Conservation (phyloP, 2,888 invertebrate genomes). For the Thalpophila matura region DNA sequence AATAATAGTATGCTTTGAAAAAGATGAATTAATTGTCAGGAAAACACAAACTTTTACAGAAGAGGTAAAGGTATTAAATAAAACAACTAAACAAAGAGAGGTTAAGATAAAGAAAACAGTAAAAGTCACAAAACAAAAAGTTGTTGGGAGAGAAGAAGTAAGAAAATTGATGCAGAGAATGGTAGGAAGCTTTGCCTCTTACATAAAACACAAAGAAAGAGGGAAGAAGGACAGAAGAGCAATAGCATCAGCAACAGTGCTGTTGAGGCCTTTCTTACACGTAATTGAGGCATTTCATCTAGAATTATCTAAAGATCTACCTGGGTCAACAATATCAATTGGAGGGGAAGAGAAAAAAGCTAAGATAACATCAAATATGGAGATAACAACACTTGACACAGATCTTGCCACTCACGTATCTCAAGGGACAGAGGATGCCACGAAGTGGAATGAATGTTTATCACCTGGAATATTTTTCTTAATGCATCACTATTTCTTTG, state of each 20-base stretch:
- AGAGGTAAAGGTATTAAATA: no score
- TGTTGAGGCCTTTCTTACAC: conserved; percentile 23
- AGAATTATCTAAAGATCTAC: conserved; percentile 28
- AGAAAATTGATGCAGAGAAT: neutral
- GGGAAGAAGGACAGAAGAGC: conserved; percentile 49
- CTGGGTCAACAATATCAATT: conserved; percentile 47
- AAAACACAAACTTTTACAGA: no score
- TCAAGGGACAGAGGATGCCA: conserved; percentile 50
- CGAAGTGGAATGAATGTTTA: conserved; percentile 54
- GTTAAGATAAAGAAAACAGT: neutral
- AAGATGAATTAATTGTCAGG: no score
- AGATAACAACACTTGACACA: neutral
- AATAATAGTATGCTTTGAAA: no score
- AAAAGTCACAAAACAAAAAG: neutral
- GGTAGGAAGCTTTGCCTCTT: neutral
- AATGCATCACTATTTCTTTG: conserved; percentile 4
- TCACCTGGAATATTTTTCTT: conserved; percentile 23
- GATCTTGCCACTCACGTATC: conserved; percentile 7
- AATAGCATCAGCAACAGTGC: conserved; percentile 38
- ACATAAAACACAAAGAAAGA: conserved; percentile 28
- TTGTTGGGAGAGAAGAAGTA: neutral
- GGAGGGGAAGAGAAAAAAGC: conserved; percentile 53
- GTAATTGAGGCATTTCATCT: conserved; percentile 23
- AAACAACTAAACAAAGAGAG: neutral
- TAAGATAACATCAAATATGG: conserved; percentile 19